Percentiles rank a stretch among this genome's conserved stretches.
phyloP scores from a whole-genome alignment of 2,113 vertebrate species.

The Grallaria varia region DNA sequence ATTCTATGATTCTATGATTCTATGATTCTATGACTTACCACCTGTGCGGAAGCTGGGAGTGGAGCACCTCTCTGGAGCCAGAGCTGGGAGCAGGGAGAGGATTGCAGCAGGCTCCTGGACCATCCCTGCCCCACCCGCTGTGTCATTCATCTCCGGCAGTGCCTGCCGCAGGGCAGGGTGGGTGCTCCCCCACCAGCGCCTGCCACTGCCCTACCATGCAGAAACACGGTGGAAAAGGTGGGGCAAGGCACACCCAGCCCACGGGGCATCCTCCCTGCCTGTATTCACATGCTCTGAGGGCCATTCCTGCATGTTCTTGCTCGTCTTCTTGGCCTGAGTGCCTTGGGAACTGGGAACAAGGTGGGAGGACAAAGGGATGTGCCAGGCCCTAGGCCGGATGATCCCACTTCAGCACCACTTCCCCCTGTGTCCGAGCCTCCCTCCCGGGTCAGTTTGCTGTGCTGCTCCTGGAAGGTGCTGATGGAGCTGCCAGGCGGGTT shows the following conservation, averaged over 20 bases:
- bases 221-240: neutral
- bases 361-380: neutral
- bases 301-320: neutral
- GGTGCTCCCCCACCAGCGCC: neutral
- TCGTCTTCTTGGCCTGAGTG: neutral
- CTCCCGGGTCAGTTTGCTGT: neutral
- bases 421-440: neutral
- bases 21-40: no score
- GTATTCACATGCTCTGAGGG: neutral
- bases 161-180: neutral
- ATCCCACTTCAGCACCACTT: neutral
- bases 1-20: no score
- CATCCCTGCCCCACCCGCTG: neutral
- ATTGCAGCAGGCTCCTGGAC: neutral
- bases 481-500: neutral
- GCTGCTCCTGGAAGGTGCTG: neutral
- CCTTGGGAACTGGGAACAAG: neutral
- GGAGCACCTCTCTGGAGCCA: neutral
- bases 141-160: neutral
- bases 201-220: neutral
- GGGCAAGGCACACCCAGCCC: neutral
- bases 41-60: fast-evolving
- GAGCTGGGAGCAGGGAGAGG: neutral
- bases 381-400: neutral
- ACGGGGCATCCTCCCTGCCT: neutral